A percentile compares a stretch with the other conserved stretches of the same genome.
Conservation (phyloP, 1,140 invertebrate species). For the Brachionus manjavacas region DNA sequence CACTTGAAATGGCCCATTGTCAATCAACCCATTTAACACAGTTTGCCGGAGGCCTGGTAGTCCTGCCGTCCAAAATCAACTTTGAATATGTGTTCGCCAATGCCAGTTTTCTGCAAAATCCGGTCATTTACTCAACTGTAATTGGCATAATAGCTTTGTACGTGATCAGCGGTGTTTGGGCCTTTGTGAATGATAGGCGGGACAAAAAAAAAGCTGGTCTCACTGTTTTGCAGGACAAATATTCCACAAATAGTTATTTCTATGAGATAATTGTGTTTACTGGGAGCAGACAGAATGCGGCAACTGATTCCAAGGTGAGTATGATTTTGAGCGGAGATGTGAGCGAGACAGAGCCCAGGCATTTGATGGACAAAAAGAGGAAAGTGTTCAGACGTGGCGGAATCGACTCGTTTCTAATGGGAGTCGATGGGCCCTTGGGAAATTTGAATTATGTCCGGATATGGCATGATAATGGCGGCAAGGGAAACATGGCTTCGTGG, state of each 20-base stretch:
- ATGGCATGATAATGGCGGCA: constrained; percentile 63
- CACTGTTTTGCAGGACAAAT: constrained; percentile 49
- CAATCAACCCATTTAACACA: constrained; percentile 54
- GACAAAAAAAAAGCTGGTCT: constrained; percentile 55
- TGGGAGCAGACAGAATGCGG: constrained; percentile 48
- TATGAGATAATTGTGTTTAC: constrained; percentile 51
- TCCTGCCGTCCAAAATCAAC: constrained; percentile 57
- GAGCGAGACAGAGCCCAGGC: constrained; percentile 6
- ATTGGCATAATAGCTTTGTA: constrained; percentile 59
- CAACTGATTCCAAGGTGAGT: constrained; percentile 43
- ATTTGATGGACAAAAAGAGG: constrained; percentile 31
- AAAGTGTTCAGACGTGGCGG: constrained; percentile 50
- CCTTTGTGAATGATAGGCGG: constrained; percentile 58
- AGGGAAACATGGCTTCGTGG: constrained; percentile 60
- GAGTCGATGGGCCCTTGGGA: constrained; percentile 59
- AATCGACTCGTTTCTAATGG: constrained; percentile 61
- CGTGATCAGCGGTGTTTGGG: constrained; percentile 57
- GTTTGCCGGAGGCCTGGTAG: constrained; percentile 56
- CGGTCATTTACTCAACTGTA: constrained; percentile 61
- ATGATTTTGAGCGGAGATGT: constrained; percentile 43
- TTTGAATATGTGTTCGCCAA: constrained; percentile 56
- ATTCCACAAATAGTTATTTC: constrained; percentile 47
- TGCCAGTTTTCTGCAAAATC: constrained; percentile 61
- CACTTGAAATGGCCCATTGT: constrained; percentile 46
- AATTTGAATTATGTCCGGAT: constrained; percentile 59